Conservation (phyloP, 2,113 vertebrate genomes). For the Brachypodius melanocephalos region DNA sequence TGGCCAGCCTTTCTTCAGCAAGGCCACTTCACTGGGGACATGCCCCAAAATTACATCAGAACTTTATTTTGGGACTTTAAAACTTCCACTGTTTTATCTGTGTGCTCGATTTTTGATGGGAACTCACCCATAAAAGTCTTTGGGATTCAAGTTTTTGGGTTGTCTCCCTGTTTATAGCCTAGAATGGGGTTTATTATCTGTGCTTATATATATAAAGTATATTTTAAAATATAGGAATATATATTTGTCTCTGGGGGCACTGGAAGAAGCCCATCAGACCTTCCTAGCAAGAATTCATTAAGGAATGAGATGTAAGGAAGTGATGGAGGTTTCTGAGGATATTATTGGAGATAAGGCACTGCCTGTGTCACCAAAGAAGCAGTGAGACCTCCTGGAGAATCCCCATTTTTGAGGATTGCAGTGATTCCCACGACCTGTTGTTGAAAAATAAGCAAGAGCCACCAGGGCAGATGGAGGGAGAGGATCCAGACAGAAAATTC, state of each 20-base stretch:
- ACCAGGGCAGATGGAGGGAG: background rate
- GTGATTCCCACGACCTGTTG: background rate
- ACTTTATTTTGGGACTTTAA: background rate
- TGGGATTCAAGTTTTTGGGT: background rate
- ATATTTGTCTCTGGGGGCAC: background rate
- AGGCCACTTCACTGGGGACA: background rate
- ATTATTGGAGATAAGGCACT: background rate
- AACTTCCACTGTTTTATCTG: background rate
- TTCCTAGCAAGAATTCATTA: background rate
- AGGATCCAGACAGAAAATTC: background rate
- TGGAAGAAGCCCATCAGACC: background rate
- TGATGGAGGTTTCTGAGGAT: background rate
- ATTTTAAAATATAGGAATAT: background rate
- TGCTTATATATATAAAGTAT: too few relatives aligned
- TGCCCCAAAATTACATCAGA: background rate
- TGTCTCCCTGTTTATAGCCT: background rate
- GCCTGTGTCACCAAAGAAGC: background rate
- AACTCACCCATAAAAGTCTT: background rate
- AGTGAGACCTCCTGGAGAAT: background rate
- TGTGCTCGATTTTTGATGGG: background rate
- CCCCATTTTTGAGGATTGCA: background rate
- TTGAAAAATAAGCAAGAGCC: background rate
- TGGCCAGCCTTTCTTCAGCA: background rate
- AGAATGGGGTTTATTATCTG: background rate
- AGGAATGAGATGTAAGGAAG: background rate